Conservation (phyloP, 2,888 invertebrate genomes). For the Agrotis puta region DNA sequence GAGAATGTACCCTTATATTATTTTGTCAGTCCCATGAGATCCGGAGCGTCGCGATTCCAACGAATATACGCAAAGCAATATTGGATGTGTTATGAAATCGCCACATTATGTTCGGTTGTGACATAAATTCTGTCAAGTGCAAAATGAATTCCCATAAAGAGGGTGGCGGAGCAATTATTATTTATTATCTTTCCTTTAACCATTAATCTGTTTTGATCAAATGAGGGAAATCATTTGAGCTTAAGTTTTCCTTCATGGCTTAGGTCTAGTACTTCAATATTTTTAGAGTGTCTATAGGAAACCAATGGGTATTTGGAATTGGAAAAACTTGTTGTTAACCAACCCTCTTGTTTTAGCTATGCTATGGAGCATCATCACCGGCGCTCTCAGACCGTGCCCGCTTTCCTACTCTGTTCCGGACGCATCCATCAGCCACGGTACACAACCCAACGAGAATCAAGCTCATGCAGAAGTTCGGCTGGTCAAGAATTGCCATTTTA, state of each 20-base stretch:
- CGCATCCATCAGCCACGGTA: slow-evolving; percentile 99
- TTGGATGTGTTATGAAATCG: slow-evolving; percentile 50
- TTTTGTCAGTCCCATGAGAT: slow-evolving; percentile 51
- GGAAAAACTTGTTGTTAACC: too few species aligned
- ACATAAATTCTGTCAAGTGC: slow-evolving; percentile 49
- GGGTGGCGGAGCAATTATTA: slow-evolving; percentile 25
- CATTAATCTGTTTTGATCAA: slow-evolving; percentile 3
- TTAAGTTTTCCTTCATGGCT: background rate
- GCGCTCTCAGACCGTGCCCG: slow-evolving; percentile 98
- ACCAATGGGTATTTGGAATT: background rate
- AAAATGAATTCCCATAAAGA: slow-evolving; percentile 42
- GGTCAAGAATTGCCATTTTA: slow-evolving; percentile 99
- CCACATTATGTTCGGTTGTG: slow-evolving; percentile 31
- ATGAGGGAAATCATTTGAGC: background rate
- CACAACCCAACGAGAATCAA: slow-evolving; percentile 99
- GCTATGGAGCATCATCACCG: slow-evolving; percentile 99
- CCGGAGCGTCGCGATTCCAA: slow-evolving; percentile 28
- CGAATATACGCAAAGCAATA: slow-evolving; percentile 52
- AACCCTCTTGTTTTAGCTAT: slow-evolving; percentile 92
- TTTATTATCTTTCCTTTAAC: slow-evolving; percentile 34
- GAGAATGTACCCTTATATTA: slow-evolving; percentile 44
- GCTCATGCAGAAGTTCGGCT: slow-evolving; percentile 98
- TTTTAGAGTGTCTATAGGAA: too few species aligned
- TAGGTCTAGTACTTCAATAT: background rate
- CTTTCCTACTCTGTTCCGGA: slow-evolving; percentile 99